A percentile compares a stretch with the other conserved stretches of the same genome.
These are phyloP conservation scores for Atta colombica DNA, from an alignment of 1,140 invertebrate species.

Conservation along the genomic window DNA sequence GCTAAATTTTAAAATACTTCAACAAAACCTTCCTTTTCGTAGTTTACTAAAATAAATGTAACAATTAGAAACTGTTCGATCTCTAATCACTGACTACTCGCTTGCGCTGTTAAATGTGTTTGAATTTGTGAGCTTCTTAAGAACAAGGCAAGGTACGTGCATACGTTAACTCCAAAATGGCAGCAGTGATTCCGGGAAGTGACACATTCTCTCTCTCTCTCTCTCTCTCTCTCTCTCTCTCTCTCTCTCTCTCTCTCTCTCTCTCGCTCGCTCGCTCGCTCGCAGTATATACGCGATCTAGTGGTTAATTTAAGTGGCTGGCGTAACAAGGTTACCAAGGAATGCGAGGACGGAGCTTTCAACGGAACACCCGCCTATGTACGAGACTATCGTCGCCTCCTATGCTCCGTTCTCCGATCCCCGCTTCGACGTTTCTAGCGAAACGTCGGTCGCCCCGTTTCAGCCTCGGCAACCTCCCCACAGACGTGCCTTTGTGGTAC, in stretches of 20 bases:
- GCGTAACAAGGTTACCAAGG: constrained; percentile 78
- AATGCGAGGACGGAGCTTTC: constrained; percentile 76
- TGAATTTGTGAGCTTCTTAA: background rate
- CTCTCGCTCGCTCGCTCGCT: constrained; percentile 7
- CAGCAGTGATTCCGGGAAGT: constrained; percentile 54
- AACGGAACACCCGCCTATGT: constrained; percentile 55
- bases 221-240: too few species aligned
- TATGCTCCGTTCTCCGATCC: constrained; percentile 11
- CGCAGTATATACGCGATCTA: constrained; percentile 67
- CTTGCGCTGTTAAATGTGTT: background rate
- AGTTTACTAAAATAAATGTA: too few species aligned
- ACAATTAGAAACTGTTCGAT: background rate
- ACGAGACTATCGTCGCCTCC: constrained; percentile 49
- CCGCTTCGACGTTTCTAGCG: constrained; percentile 50
- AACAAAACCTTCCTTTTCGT: too few species aligned
- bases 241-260: background rate
- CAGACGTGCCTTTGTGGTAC: constrained; percentile 64
- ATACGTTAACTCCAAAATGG: constrained; percentile 14
- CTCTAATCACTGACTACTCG: too few species aligned
- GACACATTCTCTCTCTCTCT: background rate
- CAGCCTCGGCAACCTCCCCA: constrained; percentile 31
- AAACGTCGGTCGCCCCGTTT: constrained; percentile 44
- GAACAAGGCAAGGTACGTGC: background rate
- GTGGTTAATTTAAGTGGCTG: constrained; percentile 79
- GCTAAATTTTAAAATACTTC: too few species aligned